phyloP scores from a whole-genome alignment of 2,888 invertebrate genomes.

The Drosophila phalerata region DNA sequence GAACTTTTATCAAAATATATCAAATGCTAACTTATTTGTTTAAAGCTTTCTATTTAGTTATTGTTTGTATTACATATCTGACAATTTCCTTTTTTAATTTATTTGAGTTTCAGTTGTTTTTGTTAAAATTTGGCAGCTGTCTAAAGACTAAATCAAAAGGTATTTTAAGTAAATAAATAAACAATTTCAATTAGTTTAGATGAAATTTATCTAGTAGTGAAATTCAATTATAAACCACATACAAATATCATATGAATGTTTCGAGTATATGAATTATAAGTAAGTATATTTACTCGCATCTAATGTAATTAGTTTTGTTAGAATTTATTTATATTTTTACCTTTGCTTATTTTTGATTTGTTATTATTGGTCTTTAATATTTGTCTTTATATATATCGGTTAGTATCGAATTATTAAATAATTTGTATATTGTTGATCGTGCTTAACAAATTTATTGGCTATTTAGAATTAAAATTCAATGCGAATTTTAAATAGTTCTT shows the following conservation, averaged over 20 bases:
- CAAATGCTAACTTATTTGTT: conserved; percentile 75
- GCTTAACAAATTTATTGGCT: conserved; percentile 42
- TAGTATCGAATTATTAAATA: conserved; percentile 22
- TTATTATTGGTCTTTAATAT: conserved; percentile 40
- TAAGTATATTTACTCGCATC: conserved; percentile 5
- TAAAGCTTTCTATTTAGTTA: conserved; percentile 80
- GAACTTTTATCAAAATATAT: conserved; percentile 73
- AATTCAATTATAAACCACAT: conserved; percentile 43
- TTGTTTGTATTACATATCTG: conserved; percentile 60
- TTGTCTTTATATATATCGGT: conserved; percentile 28
- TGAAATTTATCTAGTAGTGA: conserved; percentile 65
- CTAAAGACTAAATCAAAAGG: conserved; percentile 52
- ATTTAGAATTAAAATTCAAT: neutral
- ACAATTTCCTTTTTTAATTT: conserved; percentile 28
- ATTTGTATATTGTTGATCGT: conserved; percentile 9
- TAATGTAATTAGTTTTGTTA: conserved; percentile 28
- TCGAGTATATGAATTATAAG: neutral
- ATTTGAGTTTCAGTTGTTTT: conserved; percentile 20
- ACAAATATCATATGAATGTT: neutral
- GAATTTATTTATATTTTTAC: conserved; percentile 20
- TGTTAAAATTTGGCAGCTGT: conserved; percentile 73
- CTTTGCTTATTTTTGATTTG: conserved; percentile 7
- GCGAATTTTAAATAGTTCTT: neutral
- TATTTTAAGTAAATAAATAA: conserved; percentile 25
- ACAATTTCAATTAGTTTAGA: conserved; percentile 38